Evolutionary conservation across 2,888 invertebrate genomes (phyloP), one percentile per base, ranked within the genome.

Genomic region (Mystacides longicornis): DNA sequence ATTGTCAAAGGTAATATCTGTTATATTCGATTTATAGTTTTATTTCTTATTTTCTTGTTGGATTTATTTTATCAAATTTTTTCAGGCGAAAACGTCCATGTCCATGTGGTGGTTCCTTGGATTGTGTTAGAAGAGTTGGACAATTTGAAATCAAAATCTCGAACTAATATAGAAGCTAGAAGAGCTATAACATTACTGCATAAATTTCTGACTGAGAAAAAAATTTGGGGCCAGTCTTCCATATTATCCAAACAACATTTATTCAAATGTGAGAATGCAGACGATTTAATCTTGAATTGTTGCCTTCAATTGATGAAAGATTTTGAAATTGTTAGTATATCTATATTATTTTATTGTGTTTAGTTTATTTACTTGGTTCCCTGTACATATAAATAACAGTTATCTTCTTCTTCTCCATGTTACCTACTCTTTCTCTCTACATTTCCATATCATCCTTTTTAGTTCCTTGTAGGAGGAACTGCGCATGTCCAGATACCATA

Each of bases 41-140:
- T 31, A 14, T 31, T 31, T 31, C 14, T 31, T 31, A 31, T 31
- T 31, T 31, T 31, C 14, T 9, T 7, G 14, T 31, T 31, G 7
- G 43, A 43, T 11, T 5, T 16, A 11, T 43, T 5, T 43, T 11
- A 43, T 43, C 16, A 27, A 27, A 37, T 37, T 7, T 37, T 37
- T 37, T 14, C 37, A 37, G 37, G 37, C 16, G 37, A 37, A 4
- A 37, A 37, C 16, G 37, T n/a, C 3, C 4, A 14, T 16, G 23
- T 42, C n/a, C 48, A 33, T 5, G 22, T 82, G 11, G 65, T 78
- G 54, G 74, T 82, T 1, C 82, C 82, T 0, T 82, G 81, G 81
- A 74, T 81, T 49, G 82, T 82, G 0, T 71, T 81, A 14, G 78
- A 77, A 60, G 82, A 82, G 65, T 60, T 82, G 57, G 82, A 82